Evolutionary conservation across 1,140 invertebrate genomes (phyloP).

Genomic region (Saxidomus purpurata): DNA sequence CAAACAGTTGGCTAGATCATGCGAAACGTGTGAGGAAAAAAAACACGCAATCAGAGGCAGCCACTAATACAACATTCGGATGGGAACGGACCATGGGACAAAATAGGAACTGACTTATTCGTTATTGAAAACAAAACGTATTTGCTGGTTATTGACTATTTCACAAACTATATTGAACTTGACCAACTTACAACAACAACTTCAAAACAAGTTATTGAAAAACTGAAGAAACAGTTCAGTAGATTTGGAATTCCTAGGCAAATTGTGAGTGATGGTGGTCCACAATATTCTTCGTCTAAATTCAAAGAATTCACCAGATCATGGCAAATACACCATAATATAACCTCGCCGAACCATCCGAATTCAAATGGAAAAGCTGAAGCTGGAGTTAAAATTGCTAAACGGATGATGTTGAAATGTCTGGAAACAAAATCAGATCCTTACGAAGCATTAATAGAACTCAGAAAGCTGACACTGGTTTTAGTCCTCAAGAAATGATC

Average conservation of each 20-base stretch:
- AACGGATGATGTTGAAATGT: slow-evolving; percentile 73
- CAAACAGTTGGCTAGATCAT: slow-evolving; percentile 64
- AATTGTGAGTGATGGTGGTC: slow-evolving; percentile 65
- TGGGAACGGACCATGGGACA: slow-evolving; percentile 75
- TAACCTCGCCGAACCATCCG: slow-evolving; percentile 60
- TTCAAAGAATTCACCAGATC: slow-evolving; percentile 58
- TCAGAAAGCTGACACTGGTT: slow-evolving; percentile 67
- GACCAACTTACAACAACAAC: slow-evolving; percentile 62
- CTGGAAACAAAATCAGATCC: slow-evolving; percentile 65
- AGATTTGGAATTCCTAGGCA: slow-evolving; percentile 66
- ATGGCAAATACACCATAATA: slow-evolving; percentile 67
- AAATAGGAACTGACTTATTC: slow-evolving; percentile 74
- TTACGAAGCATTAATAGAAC: slow-evolving; percentile 70
- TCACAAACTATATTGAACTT: slow-evolving; percentile 67
- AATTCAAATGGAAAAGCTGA: slow-evolving; percentile 74
- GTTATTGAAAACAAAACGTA: slow-evolving; percentile 68
- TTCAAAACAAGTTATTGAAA: slow-evolving; percentile 66
- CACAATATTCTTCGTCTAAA: slow-evolving; percentile 66
- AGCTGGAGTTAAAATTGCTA: slow-evolving; percentile 70
- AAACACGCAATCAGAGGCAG: slow-evolving; percentile 58
- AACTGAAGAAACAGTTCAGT: slow-evolving; percentile 71
- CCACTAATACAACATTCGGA: slow-evolving; percentile 67
- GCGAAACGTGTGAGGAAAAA: slow-evolving; percentile 67
- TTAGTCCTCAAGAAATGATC: slow-evolving; percentile 54
- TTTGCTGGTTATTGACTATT: slow-evolving; percentile 69